Conservation (phyloP, 2,797 vertebrate species). For the Leontopithecus rosalia region DNA sequence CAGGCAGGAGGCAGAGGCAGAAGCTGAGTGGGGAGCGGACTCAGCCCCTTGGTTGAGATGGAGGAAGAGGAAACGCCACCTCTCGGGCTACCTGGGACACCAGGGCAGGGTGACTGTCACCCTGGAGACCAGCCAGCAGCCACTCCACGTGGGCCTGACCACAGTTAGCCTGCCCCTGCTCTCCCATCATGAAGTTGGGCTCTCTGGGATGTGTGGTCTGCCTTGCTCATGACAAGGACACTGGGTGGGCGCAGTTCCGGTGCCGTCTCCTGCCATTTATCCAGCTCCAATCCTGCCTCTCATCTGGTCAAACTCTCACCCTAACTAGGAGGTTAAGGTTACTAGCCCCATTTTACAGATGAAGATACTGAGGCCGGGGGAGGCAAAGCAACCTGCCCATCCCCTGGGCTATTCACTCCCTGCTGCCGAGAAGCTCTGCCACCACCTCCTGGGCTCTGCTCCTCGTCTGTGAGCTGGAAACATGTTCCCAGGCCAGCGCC, state of each 20-base stretch:
- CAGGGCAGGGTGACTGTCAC: neutral
- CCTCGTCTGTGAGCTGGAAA: neutral
- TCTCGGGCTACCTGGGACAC: neutral
- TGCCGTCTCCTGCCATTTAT: accelerated
- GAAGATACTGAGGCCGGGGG: neutral
- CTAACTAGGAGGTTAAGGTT: accelerated
- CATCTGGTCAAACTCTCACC: too few relatives aligned
- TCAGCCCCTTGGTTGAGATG: neutral
- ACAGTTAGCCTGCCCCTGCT: neutral
- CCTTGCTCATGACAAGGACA: accelerated
- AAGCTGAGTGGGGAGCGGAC: too few relatives aligned
- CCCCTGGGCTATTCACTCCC: accelerated
- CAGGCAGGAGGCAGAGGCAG: accelerated
- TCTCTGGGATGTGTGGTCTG: accelerated
- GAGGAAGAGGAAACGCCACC: neutral
- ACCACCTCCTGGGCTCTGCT: accelerated
- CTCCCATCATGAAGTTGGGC: accelerated
- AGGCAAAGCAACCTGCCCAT: neutral
- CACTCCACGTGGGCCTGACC: too few relatives aligned
- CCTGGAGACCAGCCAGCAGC: neutral
- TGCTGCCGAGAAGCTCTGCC: accelerated
- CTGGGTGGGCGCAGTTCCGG: accelerated
- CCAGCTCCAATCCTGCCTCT: neutral
- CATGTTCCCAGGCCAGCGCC: neutral
- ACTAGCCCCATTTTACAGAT: neutral